phyloP scores from a whole-genome alignment of 2,797 vertebrate species.

The Manis pentadactyla region DNA sequence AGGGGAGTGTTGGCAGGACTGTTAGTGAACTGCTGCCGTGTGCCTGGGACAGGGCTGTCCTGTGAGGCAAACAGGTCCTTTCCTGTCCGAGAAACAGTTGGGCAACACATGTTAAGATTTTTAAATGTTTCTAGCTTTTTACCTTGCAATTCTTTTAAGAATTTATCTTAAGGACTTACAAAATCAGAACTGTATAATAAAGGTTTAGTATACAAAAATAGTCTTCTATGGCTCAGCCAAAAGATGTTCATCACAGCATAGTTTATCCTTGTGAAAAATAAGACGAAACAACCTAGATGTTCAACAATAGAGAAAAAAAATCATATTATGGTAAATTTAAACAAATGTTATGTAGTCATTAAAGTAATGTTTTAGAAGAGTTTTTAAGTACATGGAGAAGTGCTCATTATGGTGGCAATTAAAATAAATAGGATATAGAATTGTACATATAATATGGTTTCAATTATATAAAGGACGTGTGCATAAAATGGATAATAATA shows the following conservation, averaged over 20 bases:
- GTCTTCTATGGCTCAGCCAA: background rate
- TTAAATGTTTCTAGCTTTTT: background rate
- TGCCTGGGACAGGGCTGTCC: background rate
- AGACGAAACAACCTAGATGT: background rate
- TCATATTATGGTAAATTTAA: background rate
- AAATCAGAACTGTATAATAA: background rate
- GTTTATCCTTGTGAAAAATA: background rate
- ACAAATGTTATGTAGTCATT: background rate
- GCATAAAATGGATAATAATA: background rate
- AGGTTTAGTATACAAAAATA: background rate
- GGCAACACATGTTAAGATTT: background rate
- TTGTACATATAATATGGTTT: background rate
- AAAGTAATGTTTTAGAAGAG: slow-evolving; percentile 28
- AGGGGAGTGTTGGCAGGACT: background rate
- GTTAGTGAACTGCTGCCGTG: no score
- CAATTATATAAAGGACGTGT: background rate
- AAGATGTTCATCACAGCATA: slow-evolving; percentile 21
- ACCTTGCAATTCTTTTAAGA: background rate
- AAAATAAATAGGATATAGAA: slow-evolving; percentile 13
- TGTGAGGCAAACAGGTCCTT: background rate
- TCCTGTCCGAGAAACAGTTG: background rate
- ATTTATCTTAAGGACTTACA: slow-evolving; percentile 18
- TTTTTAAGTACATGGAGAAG: background rate
- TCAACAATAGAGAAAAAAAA: background rate
- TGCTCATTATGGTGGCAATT: slow-evolving; percentile 6